These are phyloP conservation scores for Melipona beecheii DNA, from an alignment of 2,888 invertebrate species.

Conservation along the genomic window DNA sequence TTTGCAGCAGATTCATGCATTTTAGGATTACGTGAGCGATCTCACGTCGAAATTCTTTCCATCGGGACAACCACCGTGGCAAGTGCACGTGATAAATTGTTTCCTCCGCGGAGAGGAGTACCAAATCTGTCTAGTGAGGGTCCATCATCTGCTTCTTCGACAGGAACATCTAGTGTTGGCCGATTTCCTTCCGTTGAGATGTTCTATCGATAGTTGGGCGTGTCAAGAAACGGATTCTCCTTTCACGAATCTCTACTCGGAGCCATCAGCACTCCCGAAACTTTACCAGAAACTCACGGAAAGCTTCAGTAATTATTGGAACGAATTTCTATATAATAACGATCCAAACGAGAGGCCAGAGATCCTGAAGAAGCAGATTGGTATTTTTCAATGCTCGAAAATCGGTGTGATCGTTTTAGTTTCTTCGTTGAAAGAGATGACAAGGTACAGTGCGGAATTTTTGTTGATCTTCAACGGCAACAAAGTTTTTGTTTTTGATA, in stretches of 20 bases:
- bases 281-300: slow-evolving; percentile 89
- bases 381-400: slow-evolving; percentile 87
- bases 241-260: slow-evolving; percentile 77
- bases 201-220: slow-evolving; percentile 81
- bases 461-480: neutral
- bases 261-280: slow-evolving; percentile 86
- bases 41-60: slow-evolving; percentile 91
- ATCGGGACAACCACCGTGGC: slow-evolving; percentile 91
- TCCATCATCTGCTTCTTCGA: slow-evolving; percentile 91
- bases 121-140: slow-evolving; percentile 88
- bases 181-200: slow-evolving; percentile 89
- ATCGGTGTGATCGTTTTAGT: slow-evolving; percentile 88
- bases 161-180: slow-evolving; percentile 90
- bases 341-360: slow-evolving; percentile 91
- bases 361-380: slow-evolving; percentile 87
- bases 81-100: slow-evolving; percentile 88
- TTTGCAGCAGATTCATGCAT: slow-evolving; percentile 23
- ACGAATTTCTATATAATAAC: slow-evolving; percentile 91
- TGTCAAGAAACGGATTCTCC: slow-evolving; percentile 82
- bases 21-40: slow-evolving; percentile 91
- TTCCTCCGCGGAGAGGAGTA: slow-evolving; percentile 83
- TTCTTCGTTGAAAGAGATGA: slow-evolving; percentile 87
- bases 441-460: slow-evolving; percentile 80
- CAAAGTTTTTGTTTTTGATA: neutral
- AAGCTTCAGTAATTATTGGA: slow-evolving; percentile 90